Conservation (phyloP, 2,113 vertebrate species). For the Lampris incognitus region DNA sequence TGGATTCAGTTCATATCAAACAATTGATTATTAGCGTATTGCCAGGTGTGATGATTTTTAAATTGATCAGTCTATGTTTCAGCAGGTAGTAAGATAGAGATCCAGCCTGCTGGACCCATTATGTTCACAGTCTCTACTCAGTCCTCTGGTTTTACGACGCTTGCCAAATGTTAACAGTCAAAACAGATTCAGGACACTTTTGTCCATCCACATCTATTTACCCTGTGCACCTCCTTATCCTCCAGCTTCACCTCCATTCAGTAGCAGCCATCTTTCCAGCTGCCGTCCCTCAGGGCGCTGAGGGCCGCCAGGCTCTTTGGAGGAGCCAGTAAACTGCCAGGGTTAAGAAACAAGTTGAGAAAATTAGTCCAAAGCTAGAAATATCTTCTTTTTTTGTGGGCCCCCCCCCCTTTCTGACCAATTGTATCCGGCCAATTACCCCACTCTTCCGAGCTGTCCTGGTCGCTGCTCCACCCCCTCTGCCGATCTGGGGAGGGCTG, state of each 20-base stretch:
- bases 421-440: too few species aligned
- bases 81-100: conserved; percentile 57
- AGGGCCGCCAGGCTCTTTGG: conserved; percentile 94
- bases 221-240: conserved; percentile 58
- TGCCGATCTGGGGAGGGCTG: too few species aligned
- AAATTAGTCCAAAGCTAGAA: neutral
- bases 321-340: conserved; percentile 92
- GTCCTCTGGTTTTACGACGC: conserved; percentile 36
- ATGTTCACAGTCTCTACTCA: conserved; percentile 30
- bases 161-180: conserved; percentile 62
- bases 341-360: conserved; percentile 32
- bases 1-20: conserved; percentile 56
- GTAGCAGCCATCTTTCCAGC: conserved; percentile 98
- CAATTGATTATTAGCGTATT: conserved; percentile 64
- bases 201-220: conserved; percentile 21
- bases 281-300: conserved; percentile 92
- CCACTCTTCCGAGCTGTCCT: too few species aligned
- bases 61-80: conserved; percentile 42
- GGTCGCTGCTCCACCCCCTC: too few species aligned
- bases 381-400: too few species aligned
- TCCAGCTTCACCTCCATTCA: conserved; percentile 73
- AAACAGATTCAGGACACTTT: too few species aligned
- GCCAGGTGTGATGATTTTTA: conserved; percentile 41
- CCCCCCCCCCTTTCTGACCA: too few species aligned
- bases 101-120: conserved; percentile 95